Percentiles rank a stretch among this genome's conserved stretches.
Conservation (phyloP, 2,888 invertebrate genomes). For the Miltochrista miniata region DNA sequence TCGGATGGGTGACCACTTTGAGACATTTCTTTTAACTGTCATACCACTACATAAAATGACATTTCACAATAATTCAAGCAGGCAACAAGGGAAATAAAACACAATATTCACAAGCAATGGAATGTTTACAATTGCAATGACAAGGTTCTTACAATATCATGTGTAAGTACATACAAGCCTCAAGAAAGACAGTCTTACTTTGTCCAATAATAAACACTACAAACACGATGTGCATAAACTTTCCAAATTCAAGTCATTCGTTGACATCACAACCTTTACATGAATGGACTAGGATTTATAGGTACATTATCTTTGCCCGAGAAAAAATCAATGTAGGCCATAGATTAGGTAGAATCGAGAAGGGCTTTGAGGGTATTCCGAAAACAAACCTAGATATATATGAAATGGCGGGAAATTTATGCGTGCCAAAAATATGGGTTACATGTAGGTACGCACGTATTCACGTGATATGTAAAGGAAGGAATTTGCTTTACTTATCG, state of each 20-base stretch:
- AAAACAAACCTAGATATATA: too few species aligned
- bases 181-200: slow-evolving; percentile 56
- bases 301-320: background rate
- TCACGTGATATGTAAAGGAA: too few species aligned
- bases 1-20: too few species aligned
- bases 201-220: slow-evolving; percentile 31
- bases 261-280: slow-evolving; percentile 42
- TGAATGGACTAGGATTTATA: slow-evolving; percentile 14
- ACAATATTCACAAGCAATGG: slow-evolving; percentile 74
- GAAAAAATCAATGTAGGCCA: background rate
- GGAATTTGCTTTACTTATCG: too few species aligned
- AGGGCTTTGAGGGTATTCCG: too few species aligned
- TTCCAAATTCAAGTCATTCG: slow-evolving; percentile 46
- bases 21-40: too few species aligned
- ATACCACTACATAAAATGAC: too few species aligned
- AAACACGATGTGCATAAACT: slow-evolving; percentile 34
- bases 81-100: slow-evolving; percentile 57
- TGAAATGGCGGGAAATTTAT: too few species aligned
- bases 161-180: slow-evolving; percentile 63
- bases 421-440: too few species aligned
- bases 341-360: background rate
- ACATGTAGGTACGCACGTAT: too few species aligned
- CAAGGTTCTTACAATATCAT: slow-evolving; percentile 65
- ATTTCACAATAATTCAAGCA: too few species aligned
- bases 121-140: slow-evolving; percentile 80